These are phyloP conservation scores for Stegastes partitus DNA, from an alignment of 2,113 vertebrate species.

Conservation along the genomic window DNA sequence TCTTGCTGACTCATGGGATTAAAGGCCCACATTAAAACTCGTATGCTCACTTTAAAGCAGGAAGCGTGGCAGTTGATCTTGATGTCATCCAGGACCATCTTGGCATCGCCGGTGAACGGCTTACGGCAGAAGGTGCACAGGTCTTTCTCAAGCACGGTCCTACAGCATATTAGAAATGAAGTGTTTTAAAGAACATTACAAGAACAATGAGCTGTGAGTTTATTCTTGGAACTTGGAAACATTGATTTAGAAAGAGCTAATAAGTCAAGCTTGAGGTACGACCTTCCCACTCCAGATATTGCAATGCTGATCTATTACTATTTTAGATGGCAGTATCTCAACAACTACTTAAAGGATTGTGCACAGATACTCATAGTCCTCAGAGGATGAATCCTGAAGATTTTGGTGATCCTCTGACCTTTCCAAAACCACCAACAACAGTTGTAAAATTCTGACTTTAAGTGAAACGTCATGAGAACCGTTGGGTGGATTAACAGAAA, in stretches of 20 bases:
- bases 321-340: too few species aligned
- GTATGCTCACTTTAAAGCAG: constrained; percentile 93
- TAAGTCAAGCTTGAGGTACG: too few species aligned
- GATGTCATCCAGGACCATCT: constrained; percentile 95
- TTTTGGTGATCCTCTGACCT: too few species aligned
- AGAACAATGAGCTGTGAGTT: background rate
- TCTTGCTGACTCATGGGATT: background rate
- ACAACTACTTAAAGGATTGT: too few species aligned
- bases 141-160: constrained; percentile 91
- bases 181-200: background rate
- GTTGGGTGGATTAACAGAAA: too few species aligned
- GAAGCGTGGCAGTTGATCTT: constrained; percentile 93
- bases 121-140: constrained; percentile 93
- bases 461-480: too few species aligned
- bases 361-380: too few species aligned
- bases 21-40: background rate
- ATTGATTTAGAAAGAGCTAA: background rate
- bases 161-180: constrained; percentile 56
- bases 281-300: too few species aligned
- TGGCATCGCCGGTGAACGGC: constrained; percentile 89
- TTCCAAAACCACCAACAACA: too few species aligned
- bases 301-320: too few species aligned
- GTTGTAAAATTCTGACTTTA: too few species aligned
- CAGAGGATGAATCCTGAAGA: too few species aligned
- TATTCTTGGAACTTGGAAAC: background rate